A percentile compares a stretch with the other conserved stretches of the same genome.
Conservation (phyloP, 1,140 invertebrate species). For the Spodoptera litura region DNA sequence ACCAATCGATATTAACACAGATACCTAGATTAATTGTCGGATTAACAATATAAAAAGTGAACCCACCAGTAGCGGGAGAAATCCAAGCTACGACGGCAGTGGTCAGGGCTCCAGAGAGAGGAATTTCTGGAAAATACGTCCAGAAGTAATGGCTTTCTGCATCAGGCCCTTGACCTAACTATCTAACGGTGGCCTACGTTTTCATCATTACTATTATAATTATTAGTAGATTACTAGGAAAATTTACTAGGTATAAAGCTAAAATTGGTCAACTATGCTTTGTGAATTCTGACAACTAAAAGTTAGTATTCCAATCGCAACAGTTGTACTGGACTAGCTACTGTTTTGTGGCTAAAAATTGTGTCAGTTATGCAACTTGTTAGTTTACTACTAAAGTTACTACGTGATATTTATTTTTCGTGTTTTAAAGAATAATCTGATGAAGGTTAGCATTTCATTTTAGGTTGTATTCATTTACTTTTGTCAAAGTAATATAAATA, state of each 20-base stretch:
- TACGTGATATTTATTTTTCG: background rate
- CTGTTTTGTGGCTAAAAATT: slow-evolving; percentile 20
- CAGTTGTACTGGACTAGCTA: slow-evolving; percentile 4
- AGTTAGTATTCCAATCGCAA: slow-evolving; percentile 29
- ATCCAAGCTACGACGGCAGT: too few species aligned
- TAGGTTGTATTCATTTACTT: background rate
- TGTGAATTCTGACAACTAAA: slow-evolving; percentile 14
- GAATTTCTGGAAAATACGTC: too few species aligned
- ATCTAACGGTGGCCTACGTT: background rate
- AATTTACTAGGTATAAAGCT: background rate
- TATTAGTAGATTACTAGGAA: background rate
- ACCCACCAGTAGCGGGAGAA: too few species aligned
- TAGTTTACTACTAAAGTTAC: background rate
- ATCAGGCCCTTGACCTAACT: too few species aligned
- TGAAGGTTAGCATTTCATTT: background rate
- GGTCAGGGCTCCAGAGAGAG: too few species aligned
- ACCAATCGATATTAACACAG: too few species aligned
- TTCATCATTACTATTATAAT: background rate
- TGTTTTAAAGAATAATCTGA: background rate
- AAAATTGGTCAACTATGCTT: slow-evolving; percentile 20
- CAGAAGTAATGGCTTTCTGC: too few species aligned
- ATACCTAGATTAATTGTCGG: too few species aligned
- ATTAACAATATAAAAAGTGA: too few species aligned
- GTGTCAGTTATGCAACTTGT: slow-evolving; percentile 18
- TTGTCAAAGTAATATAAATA: too few species aligned